Conservation (phyloP, 2,113 vertebrate genomes). For the Sinosuthora webbiana region DNA sequence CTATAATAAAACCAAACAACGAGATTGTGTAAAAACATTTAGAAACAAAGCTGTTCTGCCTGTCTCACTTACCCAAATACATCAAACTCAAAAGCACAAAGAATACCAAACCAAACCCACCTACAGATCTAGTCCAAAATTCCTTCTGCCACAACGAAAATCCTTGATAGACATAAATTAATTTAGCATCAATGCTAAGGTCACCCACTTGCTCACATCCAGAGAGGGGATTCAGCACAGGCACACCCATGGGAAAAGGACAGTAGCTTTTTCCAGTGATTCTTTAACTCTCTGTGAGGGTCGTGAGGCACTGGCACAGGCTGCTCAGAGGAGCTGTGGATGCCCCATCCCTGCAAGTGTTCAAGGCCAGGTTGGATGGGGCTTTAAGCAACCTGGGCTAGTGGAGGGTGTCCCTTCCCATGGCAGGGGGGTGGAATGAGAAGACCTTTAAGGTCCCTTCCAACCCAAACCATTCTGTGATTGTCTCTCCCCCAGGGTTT, state of each 20-base stretch:
- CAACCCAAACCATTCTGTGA: background rate
- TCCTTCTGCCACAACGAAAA: background rate
- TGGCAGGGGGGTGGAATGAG: background rate
- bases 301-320: background rate
- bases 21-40: background rate
- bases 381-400: background rate
- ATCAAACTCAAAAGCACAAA: background rate
- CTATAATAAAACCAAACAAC: background rate
- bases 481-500: background rate
- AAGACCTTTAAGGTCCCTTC: background rate
- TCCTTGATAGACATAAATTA: background rate
- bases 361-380: background rate
- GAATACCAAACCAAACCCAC: background rate
- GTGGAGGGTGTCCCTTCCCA: background rate
- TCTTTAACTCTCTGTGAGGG: background rate
- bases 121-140: background rate
- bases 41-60: background rate
- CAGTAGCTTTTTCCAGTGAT: background rate
- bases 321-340: background rate
- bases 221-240: background rate
- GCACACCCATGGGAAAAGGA: background rate
- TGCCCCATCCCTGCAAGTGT: background rate
- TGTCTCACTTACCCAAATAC: background rate
- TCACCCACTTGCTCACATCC: fast-evolving
- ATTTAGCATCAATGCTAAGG: background rate